Conservation (phyloP, 2,888 invertebrate genomes). For the Drosophila stalkeri region DNA sequence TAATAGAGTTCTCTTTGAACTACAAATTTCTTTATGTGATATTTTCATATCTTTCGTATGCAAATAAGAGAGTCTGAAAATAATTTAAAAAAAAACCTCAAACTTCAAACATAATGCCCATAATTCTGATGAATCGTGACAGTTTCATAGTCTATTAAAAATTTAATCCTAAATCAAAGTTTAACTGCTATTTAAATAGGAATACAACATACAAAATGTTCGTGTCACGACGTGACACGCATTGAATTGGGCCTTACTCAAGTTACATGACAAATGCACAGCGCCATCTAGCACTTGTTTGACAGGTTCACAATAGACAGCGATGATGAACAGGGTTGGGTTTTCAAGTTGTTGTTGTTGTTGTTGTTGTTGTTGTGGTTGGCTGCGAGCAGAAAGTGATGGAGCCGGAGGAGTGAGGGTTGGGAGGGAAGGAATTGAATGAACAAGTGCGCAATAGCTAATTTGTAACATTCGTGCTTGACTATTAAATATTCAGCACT, state of each 20-base stretch:
- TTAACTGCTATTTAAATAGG: neutral
- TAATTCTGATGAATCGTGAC: no score
- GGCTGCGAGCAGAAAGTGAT: neutral
- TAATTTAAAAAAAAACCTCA: neutral
- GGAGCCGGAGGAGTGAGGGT: neutral
- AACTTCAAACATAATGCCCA: no score
- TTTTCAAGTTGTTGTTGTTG: conserved; percentile 1
- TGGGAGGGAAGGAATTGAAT: neutral
- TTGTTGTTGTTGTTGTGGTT: neutral
- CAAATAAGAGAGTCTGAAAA: neutral
- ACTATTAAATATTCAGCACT: conserved; percentile 12
- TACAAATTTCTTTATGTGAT: no score
- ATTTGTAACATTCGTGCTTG: conserved; percentile 32
- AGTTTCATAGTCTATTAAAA: neutral
- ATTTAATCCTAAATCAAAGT: neutral
- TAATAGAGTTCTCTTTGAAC: no score
- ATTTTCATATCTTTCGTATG: neutral
- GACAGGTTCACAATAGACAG: conserved; percentile 27
- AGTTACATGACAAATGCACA: conserved; percentile 26
- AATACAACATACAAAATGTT: neutral
- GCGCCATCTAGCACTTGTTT: conserved; percentile 23
- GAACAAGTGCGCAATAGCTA: conserved; percentile 52
- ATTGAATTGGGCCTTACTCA: neutral
- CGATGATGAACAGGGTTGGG: conserved; percentile 37
- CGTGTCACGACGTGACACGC: conserved; percentile 2